Percentiles rank a stretch among this genome's conserved stretches.
These are phyloP conservation scores for Numenius arquata DNA, from an alignment of 2,113 vertebrate genomes.

Conservation along the genomic window DNA sequence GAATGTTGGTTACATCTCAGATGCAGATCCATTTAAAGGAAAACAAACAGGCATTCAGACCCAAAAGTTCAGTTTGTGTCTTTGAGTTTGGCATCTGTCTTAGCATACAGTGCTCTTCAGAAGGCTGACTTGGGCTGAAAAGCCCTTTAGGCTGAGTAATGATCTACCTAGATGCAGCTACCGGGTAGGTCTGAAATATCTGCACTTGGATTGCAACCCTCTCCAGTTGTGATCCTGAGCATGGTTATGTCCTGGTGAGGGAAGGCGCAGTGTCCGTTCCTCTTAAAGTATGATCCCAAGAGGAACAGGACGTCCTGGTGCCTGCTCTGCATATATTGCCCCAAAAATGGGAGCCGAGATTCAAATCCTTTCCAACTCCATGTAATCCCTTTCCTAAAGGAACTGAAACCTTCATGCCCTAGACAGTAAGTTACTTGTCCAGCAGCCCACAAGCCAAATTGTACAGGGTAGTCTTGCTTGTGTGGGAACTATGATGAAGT, in stretches of 20 bases:
- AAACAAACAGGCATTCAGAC: background rate
- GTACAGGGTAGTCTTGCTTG: accelerated
- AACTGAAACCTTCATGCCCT: background rate
- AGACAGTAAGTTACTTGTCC: background rate
- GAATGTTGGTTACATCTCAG: background rate
- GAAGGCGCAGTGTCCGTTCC: background rate
- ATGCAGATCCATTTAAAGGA: background rate
- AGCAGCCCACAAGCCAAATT: background rate
- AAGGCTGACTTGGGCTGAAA: background rate
- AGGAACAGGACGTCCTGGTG: background rate
- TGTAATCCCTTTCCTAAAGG: background rate
- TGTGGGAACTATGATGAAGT: background rate
- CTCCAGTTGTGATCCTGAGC: background rate
- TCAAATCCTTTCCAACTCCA: background rate
- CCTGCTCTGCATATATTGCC: background rate
- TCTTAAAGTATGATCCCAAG: background rate
- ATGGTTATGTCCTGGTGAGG: background rate
- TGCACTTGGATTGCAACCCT: background rate
- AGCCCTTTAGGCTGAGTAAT: background rate
- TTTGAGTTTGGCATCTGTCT: background rate
- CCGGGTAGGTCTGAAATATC: background rate
- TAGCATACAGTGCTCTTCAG: background rate
- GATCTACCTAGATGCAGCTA: background rate
- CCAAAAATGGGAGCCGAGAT: background rate
- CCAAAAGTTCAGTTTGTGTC: background rate